phyloP scores from a whole-genome alignment of 2,888 invertebrate species.

The Phalera bucephala region DNA sequence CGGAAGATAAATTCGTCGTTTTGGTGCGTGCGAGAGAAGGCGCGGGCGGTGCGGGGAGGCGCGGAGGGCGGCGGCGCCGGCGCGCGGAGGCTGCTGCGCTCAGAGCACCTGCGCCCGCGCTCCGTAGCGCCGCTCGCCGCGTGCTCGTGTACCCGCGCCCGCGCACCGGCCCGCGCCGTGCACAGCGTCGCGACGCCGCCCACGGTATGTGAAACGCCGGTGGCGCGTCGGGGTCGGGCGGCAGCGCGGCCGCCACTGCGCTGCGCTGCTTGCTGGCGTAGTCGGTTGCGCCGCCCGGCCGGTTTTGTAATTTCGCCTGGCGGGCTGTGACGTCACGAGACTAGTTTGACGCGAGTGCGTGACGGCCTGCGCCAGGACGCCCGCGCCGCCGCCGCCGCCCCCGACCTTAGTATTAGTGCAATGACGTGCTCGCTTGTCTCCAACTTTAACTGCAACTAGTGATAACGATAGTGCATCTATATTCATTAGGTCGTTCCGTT shows the following conservation, averaged over 20 bases:
- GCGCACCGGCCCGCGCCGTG: slow-evolving; percentile 62
- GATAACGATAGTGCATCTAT: slow-evolving; percentile 28
- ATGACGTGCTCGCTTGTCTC: slow-evolving; percentile 72
- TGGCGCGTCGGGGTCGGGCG: slow-evolving; percentile 80
- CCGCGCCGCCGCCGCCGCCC: slow-evolving; percentile 67
- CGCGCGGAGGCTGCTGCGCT: slow-evolving; percentile 85
- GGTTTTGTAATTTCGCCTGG: slow-evolving; percentile 80
- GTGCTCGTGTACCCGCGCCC: slow-evolving; percentile 75
- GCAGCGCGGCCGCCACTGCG: slow-evolving; percentile 79
- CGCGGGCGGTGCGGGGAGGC: slow-evolving; percentile 68
- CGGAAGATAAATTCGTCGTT: slow-evolving; percentile 81
- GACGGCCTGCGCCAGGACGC: slow-evolving; percentile 75
- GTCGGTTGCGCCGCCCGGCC: slow-evolving; percentile 68
- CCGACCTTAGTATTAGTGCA: slow-evolving; percentile 71
- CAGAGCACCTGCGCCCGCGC: slow-evolving; percentile 88
- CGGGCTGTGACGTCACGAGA: slow-evolving; percentile 79
- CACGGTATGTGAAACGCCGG: slow-evolving; percentile 72
- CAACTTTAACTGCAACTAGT: slow-evolving; percentile 35
- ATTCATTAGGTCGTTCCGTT: slow-evolving; percentile 2
- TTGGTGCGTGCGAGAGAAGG: slow-evolving; percentile 74
- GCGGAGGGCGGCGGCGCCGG: slow-evolving; percentile 83
- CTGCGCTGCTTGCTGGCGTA: slow-evolving; percentile 59
- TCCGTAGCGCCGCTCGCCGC: slow-evolving; percentile 82
- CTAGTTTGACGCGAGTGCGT: slow-evolving; percentile 79
- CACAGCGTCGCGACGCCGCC: slow-evolving; percentile 76